Base-by-base conservation (phyloP, 2,888 invertebrate genomes). In the Fabriciana adippe region DNA sequence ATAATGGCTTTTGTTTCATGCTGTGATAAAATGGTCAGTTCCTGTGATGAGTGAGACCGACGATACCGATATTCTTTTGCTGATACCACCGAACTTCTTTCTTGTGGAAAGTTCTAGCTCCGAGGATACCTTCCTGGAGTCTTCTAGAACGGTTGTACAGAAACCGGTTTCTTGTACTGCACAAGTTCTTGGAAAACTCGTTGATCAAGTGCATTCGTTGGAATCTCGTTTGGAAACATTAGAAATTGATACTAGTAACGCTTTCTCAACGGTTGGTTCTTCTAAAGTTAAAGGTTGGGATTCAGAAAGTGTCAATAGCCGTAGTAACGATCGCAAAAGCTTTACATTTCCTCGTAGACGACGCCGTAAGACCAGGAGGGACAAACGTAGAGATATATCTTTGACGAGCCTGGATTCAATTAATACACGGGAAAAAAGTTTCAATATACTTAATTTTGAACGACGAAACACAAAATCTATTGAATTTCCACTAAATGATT, bases 51-150 rank as follows among this genome's bases (percentile, higher is more conserved):
- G 92, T 92, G 93, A 93, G 73, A 93, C 93, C 73, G 97, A 97
- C 93, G 97, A 97, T 89, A 97, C 97, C 5, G 97, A 97, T 88
- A 94, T 96, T 79, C 93, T 97, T 73, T 87, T 97, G 77, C 86
- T 96, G 76, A 96, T 97, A 82, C 96, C 97, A 71, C 97, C 97
- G 15, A 94, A 96, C 84, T 95, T 96, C 78, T 96, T 95, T 80
- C 82, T 94, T 41, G 93, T 95, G n/a, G 89, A 94, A 73, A 93
- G 93, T 63, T 92, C 93, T n/a, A 94, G 93, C 35, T 93, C 94
- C 1, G 94, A 94, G 31, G 90, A 92, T 71, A 91, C 92, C 8
- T 71, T 88, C 26, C 77, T 91, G 61, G 86, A 89, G 71, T 89
- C 91, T 2, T 89, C 91, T 54, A 87, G 92, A 76, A 92, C 91